Percentiles rank a stretch among this genome's conserved stretches.
phyloP scores from a whole-genome alignment of 2,797 vertebrate genomes.

The Fistularia commersonii region DNA sequence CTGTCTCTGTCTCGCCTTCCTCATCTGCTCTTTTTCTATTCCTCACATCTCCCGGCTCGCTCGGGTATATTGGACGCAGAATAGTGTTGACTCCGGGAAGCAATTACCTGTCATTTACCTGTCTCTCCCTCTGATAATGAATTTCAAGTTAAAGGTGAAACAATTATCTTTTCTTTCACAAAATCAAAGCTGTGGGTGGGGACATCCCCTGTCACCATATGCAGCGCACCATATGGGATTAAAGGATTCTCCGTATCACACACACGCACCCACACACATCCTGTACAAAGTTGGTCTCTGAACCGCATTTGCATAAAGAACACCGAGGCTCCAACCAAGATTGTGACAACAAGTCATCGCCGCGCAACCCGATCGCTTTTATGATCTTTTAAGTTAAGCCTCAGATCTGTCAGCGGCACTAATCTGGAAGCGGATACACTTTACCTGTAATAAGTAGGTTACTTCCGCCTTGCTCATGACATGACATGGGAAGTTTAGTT shows the following conservation, averaged over 20 bases:
- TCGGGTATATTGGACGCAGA: constrained; percentile 55
- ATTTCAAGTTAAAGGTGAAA: constrained; percentile 74
- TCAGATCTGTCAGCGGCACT: constrained; percentile 3
- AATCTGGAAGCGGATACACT: background rate
- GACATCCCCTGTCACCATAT: constrained; percentile 62
- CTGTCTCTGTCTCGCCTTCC: constrained; percentile 59
- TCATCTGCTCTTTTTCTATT: constrained; percentile 48
- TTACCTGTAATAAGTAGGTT: background rate
- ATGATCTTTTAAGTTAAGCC: constrained; percentile 34
- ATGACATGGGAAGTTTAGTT: background rate
- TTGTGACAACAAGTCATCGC: constrained; percentile 18
- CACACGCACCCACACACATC: constrained; percentile 17
- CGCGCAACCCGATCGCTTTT: constrained; percentile 10
- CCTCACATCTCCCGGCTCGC: constrained; percentile 39
- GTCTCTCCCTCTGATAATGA: constrained; percentile 66
- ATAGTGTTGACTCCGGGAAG: constrained; percentile 71
- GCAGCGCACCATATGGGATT: constrained; percentile 54
- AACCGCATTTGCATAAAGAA: constrained; percentile 30
- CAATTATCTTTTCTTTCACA: constrained; percentile 69
- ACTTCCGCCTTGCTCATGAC: constrained; percentile 1
- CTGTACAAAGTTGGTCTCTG: constrained; percentile 28
- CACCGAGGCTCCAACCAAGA: background rate
- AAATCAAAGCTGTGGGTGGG: constrained; percentile 62
- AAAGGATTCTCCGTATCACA: constrained; percentile 41
- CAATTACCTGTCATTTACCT: constrained; percentile 77